A percentile compares a stretch with the other conserved stretches of the same genome.
Conservation (phyloP, 2,888 invertebrate species). For the Odontocerum albicorne region DNA sequence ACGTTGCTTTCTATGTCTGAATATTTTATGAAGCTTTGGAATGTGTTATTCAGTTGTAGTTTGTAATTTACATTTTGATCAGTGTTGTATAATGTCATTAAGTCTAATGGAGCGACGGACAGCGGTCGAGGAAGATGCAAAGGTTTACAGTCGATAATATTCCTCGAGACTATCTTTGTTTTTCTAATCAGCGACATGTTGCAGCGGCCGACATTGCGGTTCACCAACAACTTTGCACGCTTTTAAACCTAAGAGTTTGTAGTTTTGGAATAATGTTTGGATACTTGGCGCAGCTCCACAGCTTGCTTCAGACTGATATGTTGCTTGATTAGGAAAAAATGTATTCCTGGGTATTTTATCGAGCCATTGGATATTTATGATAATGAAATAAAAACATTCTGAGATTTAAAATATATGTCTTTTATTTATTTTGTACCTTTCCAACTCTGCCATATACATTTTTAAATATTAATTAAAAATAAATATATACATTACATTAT, state of each 20-base stretch:
- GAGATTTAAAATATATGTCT: conserved; percentile 24
- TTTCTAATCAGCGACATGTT: conserved; percentile 32
- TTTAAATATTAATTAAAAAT: too few relatives aligned
- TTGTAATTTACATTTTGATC: conserved; percentile 33
- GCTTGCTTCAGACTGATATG: conserved; percentile 36
- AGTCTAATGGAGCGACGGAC: background rate
- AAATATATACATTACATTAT: too few relatives aligned
- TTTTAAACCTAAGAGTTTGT: conserved; percentile 28
- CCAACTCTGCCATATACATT: too few relatives aligned
- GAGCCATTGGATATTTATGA: conserved; percentile 36
- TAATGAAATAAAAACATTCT: conserved; percentile 34
- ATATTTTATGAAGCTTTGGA: conserved; percentile 37
- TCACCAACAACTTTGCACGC: too few relatives aligned
- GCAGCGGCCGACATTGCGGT: background rate
- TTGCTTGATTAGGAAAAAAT: conserved; percentile 35
- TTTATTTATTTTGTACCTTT: conserved; percentile 14
- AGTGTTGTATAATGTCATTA: conserved; percentile 29
- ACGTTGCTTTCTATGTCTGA: conserved; percentile 37
- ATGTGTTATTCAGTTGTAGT: conserved; percentile 36
- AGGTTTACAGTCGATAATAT: background rate
- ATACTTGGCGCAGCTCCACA: conserved; percentile 27
- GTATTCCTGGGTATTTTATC: conserved; percentile 36
- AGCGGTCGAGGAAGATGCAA: conserved; percentile 26
- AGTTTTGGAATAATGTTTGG: conserved; percentile 26
- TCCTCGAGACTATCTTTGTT: background rate